A percentile compares a stretch with the other conserved stretches of the same genome.
Conservation (phyloP, 2,888 invertebrate genomes). For the Phragmatobia fuliginosa region DNA sequence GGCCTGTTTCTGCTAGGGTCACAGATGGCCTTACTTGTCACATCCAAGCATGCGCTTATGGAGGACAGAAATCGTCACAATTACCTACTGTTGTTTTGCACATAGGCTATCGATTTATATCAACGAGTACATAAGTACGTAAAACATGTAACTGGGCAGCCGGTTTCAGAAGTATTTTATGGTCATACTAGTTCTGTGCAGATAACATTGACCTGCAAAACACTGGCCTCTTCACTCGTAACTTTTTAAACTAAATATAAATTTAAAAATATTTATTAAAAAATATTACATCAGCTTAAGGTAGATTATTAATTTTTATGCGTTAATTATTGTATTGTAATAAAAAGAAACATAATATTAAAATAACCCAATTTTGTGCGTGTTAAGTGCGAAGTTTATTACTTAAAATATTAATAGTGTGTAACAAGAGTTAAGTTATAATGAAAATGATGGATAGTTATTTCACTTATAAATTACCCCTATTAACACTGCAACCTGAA, state of each 20-base stretch:
- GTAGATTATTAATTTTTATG: background rate
- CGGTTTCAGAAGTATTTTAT: constrained; percentile 35
- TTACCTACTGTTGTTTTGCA: background rate
- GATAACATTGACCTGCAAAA: constrained; percentile 37
- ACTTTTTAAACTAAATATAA: background rate
- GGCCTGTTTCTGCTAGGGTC: too few relatives aligned
- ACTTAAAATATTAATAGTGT: background rate
- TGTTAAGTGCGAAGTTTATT: background rate
- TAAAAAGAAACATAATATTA: background rate
- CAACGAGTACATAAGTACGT: background rate
- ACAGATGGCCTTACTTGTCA: too few relatives aligned
- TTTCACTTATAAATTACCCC: background rate
- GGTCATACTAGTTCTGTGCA: constrained; percentile 31
- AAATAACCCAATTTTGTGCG: background rate
- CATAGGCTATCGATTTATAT: background rate
- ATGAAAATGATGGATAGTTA: background rate
- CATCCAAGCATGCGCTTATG: too few relatives aligned
- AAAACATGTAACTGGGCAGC: constrained; percentile 23
- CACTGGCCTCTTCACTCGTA: background rate
- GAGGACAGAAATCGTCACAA: too few relatives aligned
- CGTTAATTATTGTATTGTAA: background rate
- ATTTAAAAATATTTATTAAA: background rate
- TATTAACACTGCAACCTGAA: background rate
- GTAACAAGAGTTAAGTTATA: background rate
- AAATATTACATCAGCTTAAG: background rate